Conservation (phyloP, 2,797 vertebrate genomes). For the Capromys pilorides region DNA sequence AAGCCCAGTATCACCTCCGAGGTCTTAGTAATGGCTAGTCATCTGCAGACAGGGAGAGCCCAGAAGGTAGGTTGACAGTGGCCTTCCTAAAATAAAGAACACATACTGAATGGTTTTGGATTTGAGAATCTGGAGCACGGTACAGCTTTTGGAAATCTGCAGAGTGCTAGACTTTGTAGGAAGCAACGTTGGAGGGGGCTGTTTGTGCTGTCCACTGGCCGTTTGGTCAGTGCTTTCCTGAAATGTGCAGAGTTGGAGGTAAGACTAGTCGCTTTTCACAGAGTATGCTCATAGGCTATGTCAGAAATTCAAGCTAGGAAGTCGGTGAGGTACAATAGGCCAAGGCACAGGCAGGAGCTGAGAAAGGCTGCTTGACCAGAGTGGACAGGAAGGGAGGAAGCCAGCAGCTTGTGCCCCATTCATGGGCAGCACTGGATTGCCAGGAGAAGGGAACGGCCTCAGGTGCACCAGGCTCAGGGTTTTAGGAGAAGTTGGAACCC, state of each 20-base stretch:
- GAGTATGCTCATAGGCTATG: background rate
- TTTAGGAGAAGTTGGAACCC: background rate
- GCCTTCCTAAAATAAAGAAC: background rate
- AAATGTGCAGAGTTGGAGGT: background rate
- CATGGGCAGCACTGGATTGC: accelerated
- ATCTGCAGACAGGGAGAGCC: background rate
- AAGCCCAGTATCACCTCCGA: background rate
- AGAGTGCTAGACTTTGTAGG: background rate
- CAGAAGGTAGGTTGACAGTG: background rate
- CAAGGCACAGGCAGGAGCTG: background rate
- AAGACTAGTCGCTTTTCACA: background rate
- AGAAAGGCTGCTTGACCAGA: background rate
- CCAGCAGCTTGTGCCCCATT: accelerated
- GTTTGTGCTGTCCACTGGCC: background rate
- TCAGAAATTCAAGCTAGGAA: background rate
- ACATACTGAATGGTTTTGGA: background rate
- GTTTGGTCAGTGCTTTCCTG: background rate
- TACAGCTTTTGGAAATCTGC: background rate
- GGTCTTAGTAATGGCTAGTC: background rate
- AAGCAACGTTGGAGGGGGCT: background rate
- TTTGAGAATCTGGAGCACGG: background rate
- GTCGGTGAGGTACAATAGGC: background rate
- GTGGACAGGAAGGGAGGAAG: background rate
- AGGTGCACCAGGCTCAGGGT: background rate
- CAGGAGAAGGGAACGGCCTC: background rate